phyloP scores from a whole-genome alignment of 2,888 invertebrate species.

The Ecliptopera silaceata region DNA sequence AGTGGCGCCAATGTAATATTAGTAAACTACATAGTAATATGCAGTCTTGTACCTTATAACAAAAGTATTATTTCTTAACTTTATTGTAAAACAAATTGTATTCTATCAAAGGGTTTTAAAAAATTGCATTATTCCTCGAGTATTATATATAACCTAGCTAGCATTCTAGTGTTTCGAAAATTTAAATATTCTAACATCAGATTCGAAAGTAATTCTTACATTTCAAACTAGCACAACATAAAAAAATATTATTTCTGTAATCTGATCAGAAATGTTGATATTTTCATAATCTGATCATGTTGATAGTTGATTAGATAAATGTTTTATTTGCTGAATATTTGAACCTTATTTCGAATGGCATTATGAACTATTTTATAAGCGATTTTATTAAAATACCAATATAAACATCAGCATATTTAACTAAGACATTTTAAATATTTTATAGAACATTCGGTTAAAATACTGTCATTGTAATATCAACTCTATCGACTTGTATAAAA shows the following conservation, averaged over 20 bases:
- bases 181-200: neutral
- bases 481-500: neutral
- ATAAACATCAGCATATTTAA: neutral
- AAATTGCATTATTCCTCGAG: conserved; percentile 28
- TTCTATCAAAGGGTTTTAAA: conserved; percentile 14
- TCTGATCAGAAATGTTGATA: too few species aligned
- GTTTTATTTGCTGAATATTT: neutral
- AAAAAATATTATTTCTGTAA: too few species aligned
- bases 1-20: neutral
- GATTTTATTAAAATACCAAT: neutral
- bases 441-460: neutral
- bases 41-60: neutral
- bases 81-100: conserved; percentile 12
- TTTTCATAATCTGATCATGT: neutral
- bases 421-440: neutral
- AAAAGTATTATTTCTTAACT: conserved; percentile 2
- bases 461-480: neutral
- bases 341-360: conserved; percentile 5
- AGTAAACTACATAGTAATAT: neutral
- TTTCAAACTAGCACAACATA: neutral
- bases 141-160: conserved; percentile 29
- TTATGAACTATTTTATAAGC: neutral
- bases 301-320: neutral
- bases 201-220: neutral
- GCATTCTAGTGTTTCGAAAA: conserved; percentile 23